Conservation (phyloP, 2,113 vertebrate species). For the Miniopterus natalensis region DNA sequence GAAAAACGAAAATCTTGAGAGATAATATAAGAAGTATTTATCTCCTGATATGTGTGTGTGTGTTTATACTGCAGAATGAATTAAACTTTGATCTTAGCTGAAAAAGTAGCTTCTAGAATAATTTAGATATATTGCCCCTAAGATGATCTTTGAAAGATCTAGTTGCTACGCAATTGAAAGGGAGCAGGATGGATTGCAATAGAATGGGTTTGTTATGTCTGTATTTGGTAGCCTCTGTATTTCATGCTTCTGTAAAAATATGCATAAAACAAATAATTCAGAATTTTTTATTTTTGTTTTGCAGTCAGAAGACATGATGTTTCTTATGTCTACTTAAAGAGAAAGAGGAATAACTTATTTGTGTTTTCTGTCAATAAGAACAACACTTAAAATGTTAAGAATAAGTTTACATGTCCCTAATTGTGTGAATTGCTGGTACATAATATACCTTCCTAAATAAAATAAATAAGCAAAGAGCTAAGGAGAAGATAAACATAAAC, state of each 20-base stretch:
- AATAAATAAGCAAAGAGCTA: slow-evolving; percentile 11
- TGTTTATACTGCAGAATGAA: background rate
- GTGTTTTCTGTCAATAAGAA: background rate
- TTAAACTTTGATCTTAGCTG: slow-evolving; percentile 17
- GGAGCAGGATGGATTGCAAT: background rate
- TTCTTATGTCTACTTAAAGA: background rate
- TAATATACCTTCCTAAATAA: background rate
- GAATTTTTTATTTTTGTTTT: slow-evolving; percentile 27
- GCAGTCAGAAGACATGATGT: background rate
- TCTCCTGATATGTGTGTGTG: background rate
- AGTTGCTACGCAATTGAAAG: background rate
- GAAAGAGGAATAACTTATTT: background rate
- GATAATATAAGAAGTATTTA: background rate
- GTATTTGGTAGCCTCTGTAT: background rate
- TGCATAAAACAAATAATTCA: background rate
- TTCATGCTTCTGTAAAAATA: background rate
- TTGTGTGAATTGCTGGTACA: background rate
- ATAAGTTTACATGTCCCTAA: background rate
- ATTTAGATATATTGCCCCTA: background rate
- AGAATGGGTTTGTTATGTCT: background rate
- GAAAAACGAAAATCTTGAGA: slow-evolving; percentile 31
- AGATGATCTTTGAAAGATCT: background rate
- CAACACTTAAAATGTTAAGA: background rate
- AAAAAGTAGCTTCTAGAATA: background rate
- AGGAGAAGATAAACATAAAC: background rate